Base-by-base conservation (phyloP, 2,113 vertebrate species). In the Eupsittula cactorum region DNA sequence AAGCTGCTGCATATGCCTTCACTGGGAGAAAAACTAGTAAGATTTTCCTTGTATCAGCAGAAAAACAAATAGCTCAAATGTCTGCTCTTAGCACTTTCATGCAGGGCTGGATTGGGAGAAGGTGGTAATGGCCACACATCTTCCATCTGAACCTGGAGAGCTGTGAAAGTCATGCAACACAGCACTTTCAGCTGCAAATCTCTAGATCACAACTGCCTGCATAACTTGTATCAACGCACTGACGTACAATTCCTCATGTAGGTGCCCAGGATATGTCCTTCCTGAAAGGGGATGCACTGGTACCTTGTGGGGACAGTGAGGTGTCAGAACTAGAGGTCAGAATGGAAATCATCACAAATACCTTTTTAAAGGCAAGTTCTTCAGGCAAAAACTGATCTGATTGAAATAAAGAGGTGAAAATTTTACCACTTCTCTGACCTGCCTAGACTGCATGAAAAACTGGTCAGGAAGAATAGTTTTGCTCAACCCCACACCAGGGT, bases 1-100 rank as follows among this genome's bases (percentile, higher is more conserved):
- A 96, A 96, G 92, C 93, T 95, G 86, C 77, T 93, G 81, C 85
- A 73, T 71, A 86, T 41, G 18, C 86, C 95, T 96, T 95, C 93
- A 68, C 75, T 81, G 41, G 57, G 80, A 94, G 37, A 62, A 80
- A 94, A 97, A 90, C 76, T 91, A 95, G 55, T 92, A 89, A 93
- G 68, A 86, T 68, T 86, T 97, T 93, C 82, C 95, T 95, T 90
- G 9, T 90, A 89, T 67, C 1, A 25, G 57, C 86, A 97, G 89
- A 90, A 97, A 97, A 97, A 86, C 21, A 47, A 93, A 87, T 74
- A 92, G 82, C 67, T 93, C 3, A 0, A 67, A 67, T 75, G 74
- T 59, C 65, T 82, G 71, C 9, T 91, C 75, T 86, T 96, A 77
- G 68, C 90, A 77, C 60, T 95, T 96, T 33, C 88, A 70, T 39